Conservation (phyloP, 2,113 vertebrate species). For the Propithecus coquereli region DNA sequence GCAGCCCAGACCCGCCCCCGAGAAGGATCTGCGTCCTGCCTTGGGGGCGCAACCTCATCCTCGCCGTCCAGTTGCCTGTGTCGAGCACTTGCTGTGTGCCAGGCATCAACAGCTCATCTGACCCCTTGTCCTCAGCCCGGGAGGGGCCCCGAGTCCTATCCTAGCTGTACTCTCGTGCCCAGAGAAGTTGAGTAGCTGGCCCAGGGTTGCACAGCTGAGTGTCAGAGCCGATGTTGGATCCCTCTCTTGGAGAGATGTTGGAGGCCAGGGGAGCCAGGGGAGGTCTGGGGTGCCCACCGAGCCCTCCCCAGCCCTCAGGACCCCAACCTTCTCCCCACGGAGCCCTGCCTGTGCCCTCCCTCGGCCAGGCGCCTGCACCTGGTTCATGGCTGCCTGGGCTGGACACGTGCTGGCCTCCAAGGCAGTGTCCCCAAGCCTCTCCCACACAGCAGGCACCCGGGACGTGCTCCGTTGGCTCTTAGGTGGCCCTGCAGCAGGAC, state of each 20-base stretch:
- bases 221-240: no score
- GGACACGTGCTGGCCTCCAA: fast-evolving
- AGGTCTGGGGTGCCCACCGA: background rate
- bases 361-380: background rate
- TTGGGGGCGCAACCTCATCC: fast-evolving
- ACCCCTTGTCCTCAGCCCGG: fast-evolving
- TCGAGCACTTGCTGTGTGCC: fast-evolving
- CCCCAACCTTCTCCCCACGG: background rate
- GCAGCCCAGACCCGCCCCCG: background rate
- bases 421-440: background rate
- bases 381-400: background rate
- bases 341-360: background rate
- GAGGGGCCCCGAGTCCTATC: background rate
- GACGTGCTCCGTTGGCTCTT: fast-evolving
- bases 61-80: fast-evolving
- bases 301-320: no score
- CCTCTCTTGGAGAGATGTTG: no score
- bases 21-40: fast-evolving
- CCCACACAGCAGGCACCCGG: no score
- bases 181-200: background rate
- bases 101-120: background rate
- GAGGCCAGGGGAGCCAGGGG: background rate
- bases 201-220: background rate
- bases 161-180: background rate
- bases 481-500: background rate